phyloP scores from a whole-genome alignment of 1,140 invertebrate genomes.

The Bactericera cockerelli region DNA sequence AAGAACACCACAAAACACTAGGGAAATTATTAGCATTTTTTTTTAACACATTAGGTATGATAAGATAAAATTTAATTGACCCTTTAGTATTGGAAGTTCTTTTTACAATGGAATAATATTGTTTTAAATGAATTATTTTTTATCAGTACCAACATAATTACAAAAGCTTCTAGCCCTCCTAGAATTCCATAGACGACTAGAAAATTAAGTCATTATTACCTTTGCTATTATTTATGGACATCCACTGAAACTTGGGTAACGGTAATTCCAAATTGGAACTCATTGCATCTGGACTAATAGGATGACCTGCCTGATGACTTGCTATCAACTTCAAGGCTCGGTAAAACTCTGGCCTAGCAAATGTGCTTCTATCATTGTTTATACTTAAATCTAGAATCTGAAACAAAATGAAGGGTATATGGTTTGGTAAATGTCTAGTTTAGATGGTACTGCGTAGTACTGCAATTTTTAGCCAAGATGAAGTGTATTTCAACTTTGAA shows the following conservation, averaged over 20 bases:
- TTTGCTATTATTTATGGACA: background rate
- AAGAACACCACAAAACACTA: too few relatives aligned
- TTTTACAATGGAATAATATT: too few relatives aligned
- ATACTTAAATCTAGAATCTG: constrained; percentile 6
- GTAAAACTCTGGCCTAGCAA: background rate
- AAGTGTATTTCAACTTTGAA: background rate
- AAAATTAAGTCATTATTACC: background rate
- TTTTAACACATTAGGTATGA: too few relatives aligned
- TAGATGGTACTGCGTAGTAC: background rate
- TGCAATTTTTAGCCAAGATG: background rate
- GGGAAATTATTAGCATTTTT: too few relatives aligned
- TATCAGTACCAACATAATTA: too few relatives aligned
- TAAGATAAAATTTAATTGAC: too few relatives aligned
- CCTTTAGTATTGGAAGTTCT: too few relatives aligned
- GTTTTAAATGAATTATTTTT: too few relatives aligned
- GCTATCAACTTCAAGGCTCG: background rate
- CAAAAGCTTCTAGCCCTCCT: too few relatives aligned
- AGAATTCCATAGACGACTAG: too few relatives aligned
- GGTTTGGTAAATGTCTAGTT: background rate
- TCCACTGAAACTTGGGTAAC: background rate
- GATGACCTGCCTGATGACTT: background rate
- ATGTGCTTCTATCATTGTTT: background rate
- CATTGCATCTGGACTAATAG: constrained; percentile 1
- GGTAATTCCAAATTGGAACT: background rate
- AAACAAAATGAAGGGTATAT: background rate